Percentiles rank a stretch among this genome's conserved stretches.
phyloP scores from a whole-genome alignment of 2,113 vertebrate genomes.

The Rhinogobius similis region DNA sequence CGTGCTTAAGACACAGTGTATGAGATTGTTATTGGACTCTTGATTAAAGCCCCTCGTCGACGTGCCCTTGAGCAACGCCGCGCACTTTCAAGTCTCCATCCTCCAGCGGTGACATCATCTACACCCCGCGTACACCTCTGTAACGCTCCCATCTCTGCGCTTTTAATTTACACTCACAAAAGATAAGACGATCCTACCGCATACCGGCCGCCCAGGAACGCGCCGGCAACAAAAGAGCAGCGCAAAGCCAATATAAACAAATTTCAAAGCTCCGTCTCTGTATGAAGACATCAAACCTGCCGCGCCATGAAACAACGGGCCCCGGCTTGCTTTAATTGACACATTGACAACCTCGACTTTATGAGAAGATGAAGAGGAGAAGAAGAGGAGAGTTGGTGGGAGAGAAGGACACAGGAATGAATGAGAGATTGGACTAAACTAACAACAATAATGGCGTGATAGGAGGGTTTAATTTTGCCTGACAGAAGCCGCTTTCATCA shows the following conservation, averaged over 20 bases:
- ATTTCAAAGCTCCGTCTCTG: slow-evolving; percentile 65
- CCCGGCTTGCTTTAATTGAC: slow-evolving; percentile 65
- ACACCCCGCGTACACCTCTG: slow-evolving; percentile 44
- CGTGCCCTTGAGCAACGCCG: slow-evolving; percentile 28
- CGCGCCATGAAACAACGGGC: slow-evolving; percentile 50
- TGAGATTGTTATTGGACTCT: slow-evolving; percentile 5
- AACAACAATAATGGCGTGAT: slow-evolving; percentile 70
- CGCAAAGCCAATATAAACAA: slow-evolving; percentile 62
- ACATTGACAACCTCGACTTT: slow-evolving; percentile 68
- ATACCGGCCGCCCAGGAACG: slow-evolving; percentile 28
- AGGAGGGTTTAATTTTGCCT: slow-evolving; percentile 81
- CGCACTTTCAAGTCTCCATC: slow-evolving; percentile 41
- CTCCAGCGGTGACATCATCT: slow-evolving; percentile 49
- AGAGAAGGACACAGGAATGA: slow-evolving; percentile 42
- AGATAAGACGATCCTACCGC: slow-evolving; percentile 55
- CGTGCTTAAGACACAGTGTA: background rate
- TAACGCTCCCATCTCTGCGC: slow-evolving; percentile 21
- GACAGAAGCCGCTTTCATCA: slow-evolving; percentile 87
- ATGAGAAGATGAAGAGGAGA: slow-evolving; percentile 52
- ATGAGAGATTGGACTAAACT: slow-evolving; percentile 68
- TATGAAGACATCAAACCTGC: slow-evolving; percentile 63
- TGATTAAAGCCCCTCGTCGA: slow-evolving; percentile 18
- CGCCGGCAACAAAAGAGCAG: slow-evolving; percentile 44
- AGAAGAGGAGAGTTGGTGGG: slow-evolving; percentile 33
- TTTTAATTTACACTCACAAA: slow-evolving; percentile 52